Base-by-base conservation (phyloP, 2,888 invertebrate genomes). In the Acronicta aceris region DNA sequence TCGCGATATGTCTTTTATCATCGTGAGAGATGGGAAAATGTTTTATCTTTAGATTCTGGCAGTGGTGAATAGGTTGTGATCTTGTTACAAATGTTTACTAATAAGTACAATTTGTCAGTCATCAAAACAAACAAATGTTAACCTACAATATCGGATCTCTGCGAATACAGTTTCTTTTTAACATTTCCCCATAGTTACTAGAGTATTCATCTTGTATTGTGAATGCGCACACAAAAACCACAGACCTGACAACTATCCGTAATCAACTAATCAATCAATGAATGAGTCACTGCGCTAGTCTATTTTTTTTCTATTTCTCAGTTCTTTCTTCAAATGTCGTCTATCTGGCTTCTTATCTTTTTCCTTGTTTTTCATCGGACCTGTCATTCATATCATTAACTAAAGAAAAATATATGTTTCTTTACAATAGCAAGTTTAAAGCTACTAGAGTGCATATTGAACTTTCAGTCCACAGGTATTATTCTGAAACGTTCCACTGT, bases 1-100 rank as follows among this genome's bases (percentile, higher is more conserved):
- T 60, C 59, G 40, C 50, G 52, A 60, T 65, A 62, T 57, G 67
- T 52, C 50, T 59, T 67, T 63, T 60, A 65, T 50, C 60, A 65
- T 51, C 40, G 42, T 43, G 16, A 33, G 53, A 51, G 30, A 62
- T 58, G 43, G 36, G 53, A 36, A 53, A 56, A 64, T 62, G 47
- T 17, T 30, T 40, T 36, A 48, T 10, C 9, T 27, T 25, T 16
- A 63, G 40, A n/a, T 38, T 16, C 38, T n/a, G 27, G 36, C 7
- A 38, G 46, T 45, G 16, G 40, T 16, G 45, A 9, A 64, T 27
- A 13, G 16, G 10, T 41, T 40, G 43, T 33, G 16, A 65, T 36
- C 10, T 36, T 65, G 10, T 17, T 13, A 38, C 38, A n/a, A 13
- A 13, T 38, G n/a, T 38, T 38, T 38, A 2, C n/a, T 6, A n/a